A percentile compares a stretch with the other conserved stretches of the same genome.
Conservation (phyloP, 2,797 vertebrate species). For the Ambastaia sidthimunki region DNA sequence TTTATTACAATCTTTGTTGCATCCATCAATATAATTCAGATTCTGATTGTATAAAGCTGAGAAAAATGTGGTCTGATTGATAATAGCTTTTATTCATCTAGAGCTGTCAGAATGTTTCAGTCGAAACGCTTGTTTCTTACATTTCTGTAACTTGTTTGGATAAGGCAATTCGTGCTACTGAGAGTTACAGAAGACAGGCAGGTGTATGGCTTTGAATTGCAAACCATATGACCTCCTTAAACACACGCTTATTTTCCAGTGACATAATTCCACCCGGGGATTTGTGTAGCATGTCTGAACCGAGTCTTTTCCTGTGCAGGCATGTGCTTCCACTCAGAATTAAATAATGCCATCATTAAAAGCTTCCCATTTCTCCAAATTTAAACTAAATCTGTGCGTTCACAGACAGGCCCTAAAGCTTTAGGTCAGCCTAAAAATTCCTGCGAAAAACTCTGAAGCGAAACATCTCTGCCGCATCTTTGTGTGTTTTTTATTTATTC, state of each 20-base stretch:
- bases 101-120: not conserved
- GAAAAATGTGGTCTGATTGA: not conserved
- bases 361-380: constrained; percentile 67
- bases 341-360: constrained; percentile 75
- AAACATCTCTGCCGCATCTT: not conserved
- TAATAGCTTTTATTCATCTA: too few relatives aligned
- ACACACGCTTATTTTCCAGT: constrained; percentile 47
- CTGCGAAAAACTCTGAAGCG: not conserved
- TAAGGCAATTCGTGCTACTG: not conserved
- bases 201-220: constrained; percentile 42
- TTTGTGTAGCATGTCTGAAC: constrained; percentile 46
- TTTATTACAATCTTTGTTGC: too few relatives aligned
- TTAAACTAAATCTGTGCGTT: constrained; percentile 26
- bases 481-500: not conserved
- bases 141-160: not conserved
- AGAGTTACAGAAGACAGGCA: constrained; percentile 13
- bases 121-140: not conserved
- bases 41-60: not conserved
- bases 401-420: not conserved
- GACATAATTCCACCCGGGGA: constrained; percentile 50
- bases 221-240: constrained; percentile 45
- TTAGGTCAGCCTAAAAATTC: not conserved
- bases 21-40: too few relatives aligned
- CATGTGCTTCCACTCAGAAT: constrained; percentile 73
- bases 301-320: constrained; percentile 54